A percentile compares a stretch with the other conserved stretches of the same genome.
Conservation (phyloP, 1,140 invertebrate species). For the Elymnias hypermnestra region DNA sequence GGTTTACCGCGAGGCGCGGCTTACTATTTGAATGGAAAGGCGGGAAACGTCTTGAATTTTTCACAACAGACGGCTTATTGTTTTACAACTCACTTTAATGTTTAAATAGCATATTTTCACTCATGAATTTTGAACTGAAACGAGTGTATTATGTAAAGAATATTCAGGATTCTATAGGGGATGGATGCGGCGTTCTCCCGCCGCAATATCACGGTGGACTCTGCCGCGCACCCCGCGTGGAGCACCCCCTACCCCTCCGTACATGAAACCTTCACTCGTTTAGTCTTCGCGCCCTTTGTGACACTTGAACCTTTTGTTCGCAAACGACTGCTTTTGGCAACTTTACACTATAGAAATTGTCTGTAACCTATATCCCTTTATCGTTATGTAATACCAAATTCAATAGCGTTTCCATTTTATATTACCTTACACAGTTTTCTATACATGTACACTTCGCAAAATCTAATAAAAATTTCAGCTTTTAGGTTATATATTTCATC, state of each 20-base stretch:
- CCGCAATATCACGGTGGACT: slow-evolving; percentile 49
- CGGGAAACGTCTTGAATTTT: slow-evolving; percentile 15
- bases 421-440: no score
- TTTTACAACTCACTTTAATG: slow-evolving; percentile 25
- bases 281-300: slow-evolving; percentile 69
- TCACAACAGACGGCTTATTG: slow-evolving; percentile 35
- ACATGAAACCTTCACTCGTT: slow-evolving; percentile 58
- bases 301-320: slow-evolving; percentile 67
- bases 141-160: slow-evolving; percentile 24
- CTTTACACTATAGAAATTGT: slow-evolving; percentile 11
- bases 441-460: no score
- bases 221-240: slow-evolving; percentile 37
- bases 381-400: no score
- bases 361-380: slow-evolving; percentile 8
- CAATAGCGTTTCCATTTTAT: no score
- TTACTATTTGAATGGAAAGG: slow-evolving; percentile 21
- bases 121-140: slow-evolving; percentile 29
- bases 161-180: slow-evolving; percentile 20
- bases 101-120: slow-evolving; percentile 43
- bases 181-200: slow-evolving; percentile 47
- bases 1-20: slow-evolving; percentile 31
- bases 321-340: slow-evolving; percentile 41
- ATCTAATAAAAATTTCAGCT: no score
- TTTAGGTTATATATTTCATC: no score
- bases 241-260: slow-evolving; percentile 29